These are phyloP conservation scores for Synergus umbraculus DNA, from an alignment of 2,888 invertebrate genomes.

Conservation along the genomic window DNA sequence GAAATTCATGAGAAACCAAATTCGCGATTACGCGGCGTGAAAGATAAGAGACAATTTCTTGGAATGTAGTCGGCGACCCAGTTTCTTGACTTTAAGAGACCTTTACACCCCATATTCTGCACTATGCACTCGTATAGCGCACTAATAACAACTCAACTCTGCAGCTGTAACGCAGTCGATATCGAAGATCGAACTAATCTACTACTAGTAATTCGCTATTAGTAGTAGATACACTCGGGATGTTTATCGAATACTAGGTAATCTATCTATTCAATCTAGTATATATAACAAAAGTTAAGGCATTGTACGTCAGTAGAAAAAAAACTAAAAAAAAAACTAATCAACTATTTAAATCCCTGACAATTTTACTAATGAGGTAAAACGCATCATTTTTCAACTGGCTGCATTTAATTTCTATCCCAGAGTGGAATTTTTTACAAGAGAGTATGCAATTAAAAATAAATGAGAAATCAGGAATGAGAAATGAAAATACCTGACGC, in stretches of 20 bases:
- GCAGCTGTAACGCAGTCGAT: conserved; percentile 6
- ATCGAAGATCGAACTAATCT: conserved; percentile 30
- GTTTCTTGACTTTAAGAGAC: conserved; percentile 55
- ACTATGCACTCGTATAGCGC: neutral
- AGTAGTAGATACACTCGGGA: conserved; percentile 17
- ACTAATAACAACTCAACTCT: conserved; percentile 9
- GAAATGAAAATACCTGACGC: neutral
- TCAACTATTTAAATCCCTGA: neutral
- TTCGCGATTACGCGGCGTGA: conserved; percentile 59
- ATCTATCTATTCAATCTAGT: neutral
- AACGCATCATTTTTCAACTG: neutral
- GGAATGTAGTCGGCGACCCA: conserved; percentile 60
- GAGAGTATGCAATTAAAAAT: neutral
- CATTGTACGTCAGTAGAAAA: neutral
- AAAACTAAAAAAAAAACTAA: too few relatives aligned
- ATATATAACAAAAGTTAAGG: neutral
- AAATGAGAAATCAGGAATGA: neutral
- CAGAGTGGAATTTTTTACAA: neutral
- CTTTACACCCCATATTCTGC: conserved; percentile 50
- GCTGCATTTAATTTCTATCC: neutral
- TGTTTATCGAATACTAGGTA: conserved; percentile 5
- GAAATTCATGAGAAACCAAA: conserved; percentile 63
- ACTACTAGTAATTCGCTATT: conserved; percentile 23
- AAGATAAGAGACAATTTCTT: conserved; percentile 63
- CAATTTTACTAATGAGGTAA: neutral